These are phyloP conservation scores for Triops cancriformis DNA, from an alignment of 1,140 invertebrate genomes.

Conservation along the genomic window DNA sequence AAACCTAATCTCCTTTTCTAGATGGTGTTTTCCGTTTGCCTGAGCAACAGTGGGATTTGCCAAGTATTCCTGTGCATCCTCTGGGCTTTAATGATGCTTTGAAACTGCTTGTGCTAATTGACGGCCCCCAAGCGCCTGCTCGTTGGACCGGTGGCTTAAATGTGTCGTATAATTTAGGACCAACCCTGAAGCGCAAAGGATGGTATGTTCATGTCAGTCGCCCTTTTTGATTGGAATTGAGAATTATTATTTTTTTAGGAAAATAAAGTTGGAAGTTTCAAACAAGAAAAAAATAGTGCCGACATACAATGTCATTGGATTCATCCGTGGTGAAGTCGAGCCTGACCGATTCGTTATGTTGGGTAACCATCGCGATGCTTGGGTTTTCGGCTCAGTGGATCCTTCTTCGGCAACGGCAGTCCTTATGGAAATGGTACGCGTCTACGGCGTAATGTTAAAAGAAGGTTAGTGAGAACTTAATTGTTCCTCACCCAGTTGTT, in stretches of 20 bases:
- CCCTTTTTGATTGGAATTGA: neutral
- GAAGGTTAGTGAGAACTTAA: slow-evolving; percentile 22
- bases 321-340: slow-evolving; percentile 42
- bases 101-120: slow-evolving; percentile 33
- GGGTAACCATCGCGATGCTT: slow-evolving; percentile 53
- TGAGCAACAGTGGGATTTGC: slow-evolving; percentile 30
- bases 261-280: slow-evolving; percentile 35
- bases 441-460: slow-evolving; percentile 28
- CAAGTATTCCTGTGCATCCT: slow-evolving; percentile 33
- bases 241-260: slow-evolving; percentile 26
- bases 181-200: slow-evolving; percentile 36
- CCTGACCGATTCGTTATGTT: slow-evolving; percentile 51
- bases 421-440: slow-evolving; percentile 37
- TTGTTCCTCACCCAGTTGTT: neutral
- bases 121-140: slow-evolving; percentile 36
- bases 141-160: slow-evolving; percentile 43
- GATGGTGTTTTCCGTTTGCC: slow-evolving; percentile 31
- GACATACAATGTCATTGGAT: slow-evolving; percentile 44
- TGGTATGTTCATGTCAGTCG: slow-evolving; percentile 29
- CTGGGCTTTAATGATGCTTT: slow-evolving; percentile 33
- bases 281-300: slow-evolving; percentile 34
- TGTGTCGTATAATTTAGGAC: slow-evolving; percentile 43
- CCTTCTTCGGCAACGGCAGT: slow-evolving; percentile 47
- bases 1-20: no score
- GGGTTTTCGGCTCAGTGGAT: slow-evolving; percentile 50